Conservation (phyloP, 2,888 invertebrate species). For the Mesorhabditis belari region DNA sequence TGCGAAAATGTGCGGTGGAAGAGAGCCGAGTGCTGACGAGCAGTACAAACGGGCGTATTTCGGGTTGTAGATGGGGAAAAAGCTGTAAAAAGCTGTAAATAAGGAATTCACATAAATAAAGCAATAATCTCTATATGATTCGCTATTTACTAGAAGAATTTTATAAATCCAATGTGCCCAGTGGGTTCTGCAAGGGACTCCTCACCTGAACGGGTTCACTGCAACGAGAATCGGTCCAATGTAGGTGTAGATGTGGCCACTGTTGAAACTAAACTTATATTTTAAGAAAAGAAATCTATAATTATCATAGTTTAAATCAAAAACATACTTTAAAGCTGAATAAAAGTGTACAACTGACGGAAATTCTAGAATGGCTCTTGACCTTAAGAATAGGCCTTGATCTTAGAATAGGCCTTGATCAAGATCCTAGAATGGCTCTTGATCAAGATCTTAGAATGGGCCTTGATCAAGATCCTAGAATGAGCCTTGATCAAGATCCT, state of each 20-base stretch:
- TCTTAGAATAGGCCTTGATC: too few species aligned
- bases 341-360: too few species aligned
- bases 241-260: constrained; percentile 86
- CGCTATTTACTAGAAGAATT: background rate
- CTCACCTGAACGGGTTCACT: constrained; percentile 68
- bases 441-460: too few species aligned
- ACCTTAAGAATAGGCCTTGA: too few species aligned
- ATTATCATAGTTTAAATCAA: too few species aligned
- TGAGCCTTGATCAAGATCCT: too few species aligned
- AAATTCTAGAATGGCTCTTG: too few species aligned
- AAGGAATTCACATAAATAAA: background rate
- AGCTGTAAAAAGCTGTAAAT: constrained; percentile 56
- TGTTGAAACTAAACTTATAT: constrained; percentile 70
- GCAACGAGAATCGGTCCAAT: constrained; percentile 85
- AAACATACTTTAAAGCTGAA: too few species aligned
- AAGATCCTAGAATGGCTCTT: too few species aligned
- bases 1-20: constrained; percentile 93
- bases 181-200: background rate
- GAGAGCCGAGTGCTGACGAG: constrained; percentile 81
- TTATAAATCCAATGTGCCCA: background rate
- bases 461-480: too few species aligned
- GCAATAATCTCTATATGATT: background rate
- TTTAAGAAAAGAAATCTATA: constrained; percentile 5
- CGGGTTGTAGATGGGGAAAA: constrained; percentile 93
- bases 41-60: constrained; percentile 86